Percentiles rank a stretch among this genome's conserved stretches.
phyloP scores from a whole-genome alignment of 2,888 invertebrate genomes.

The Tetrapedia diversipes region DNA sequence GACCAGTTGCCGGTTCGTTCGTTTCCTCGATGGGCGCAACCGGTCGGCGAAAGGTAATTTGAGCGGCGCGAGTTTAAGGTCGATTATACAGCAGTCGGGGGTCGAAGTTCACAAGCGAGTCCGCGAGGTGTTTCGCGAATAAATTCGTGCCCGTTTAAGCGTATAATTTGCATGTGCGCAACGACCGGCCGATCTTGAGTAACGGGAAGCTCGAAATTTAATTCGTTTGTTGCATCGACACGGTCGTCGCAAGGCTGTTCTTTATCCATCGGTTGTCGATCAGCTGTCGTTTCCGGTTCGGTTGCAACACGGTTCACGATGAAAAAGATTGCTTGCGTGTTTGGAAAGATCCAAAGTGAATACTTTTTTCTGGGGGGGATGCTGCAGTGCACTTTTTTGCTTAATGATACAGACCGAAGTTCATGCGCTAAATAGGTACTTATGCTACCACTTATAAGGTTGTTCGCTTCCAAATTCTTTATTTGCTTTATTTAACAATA shows the following conservation, averaged over 20 bases:
- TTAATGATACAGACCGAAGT: too few relatives aligned
- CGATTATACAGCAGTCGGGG: conserved; percentile 43
- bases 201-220: conserved; percentile 15
- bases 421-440: too few relatives aligned
- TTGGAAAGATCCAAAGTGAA: background rate
- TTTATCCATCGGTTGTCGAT: background rate
- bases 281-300: conserved; percentile 10
- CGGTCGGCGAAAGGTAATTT: conserved; percentile 26
- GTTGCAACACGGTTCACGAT: conserved; percentile 13
- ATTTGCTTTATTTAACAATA: too few relatives aligned
- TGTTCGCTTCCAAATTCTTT: too few relatives aligned
- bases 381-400: background rate
- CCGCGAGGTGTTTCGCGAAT: conserved; percentile 12
- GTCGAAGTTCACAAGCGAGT: conserved; percentile 17
- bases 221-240: background rate
- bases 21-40: conserved; percentile 11
- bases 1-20: conserved; percentile 1
- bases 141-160: conserved; percentile 9
- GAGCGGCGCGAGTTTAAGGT: conserved; percentile 37
- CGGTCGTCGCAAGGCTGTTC: background rate
- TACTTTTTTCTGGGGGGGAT: too few relatives aligned
- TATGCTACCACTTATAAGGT: too few relatives aligned
- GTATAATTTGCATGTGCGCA: background rate
- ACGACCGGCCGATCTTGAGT: conserved; percentile 21
- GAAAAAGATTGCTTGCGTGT: background rate